Evolutionary conservation across 2,797 vertebrate species (phyloP).

Genomic region (Allochrocebus solatus): DNA sequence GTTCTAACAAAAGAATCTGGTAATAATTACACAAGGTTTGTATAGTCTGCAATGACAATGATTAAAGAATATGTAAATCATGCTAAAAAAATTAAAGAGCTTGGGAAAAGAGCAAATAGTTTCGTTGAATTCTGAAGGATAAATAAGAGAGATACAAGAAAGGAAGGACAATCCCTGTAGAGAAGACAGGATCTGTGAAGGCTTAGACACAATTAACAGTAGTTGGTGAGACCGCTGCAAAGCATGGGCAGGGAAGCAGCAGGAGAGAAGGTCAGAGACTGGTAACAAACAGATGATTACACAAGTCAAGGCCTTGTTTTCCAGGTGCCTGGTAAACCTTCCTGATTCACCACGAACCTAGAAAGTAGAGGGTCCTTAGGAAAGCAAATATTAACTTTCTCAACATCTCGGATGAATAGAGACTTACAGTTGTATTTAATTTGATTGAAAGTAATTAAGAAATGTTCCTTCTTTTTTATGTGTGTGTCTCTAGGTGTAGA

Average conservation of each 20-base stretch:
- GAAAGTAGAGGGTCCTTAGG: not conserved
- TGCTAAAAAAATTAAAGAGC: not conserved
- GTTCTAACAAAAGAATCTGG: not conserved
- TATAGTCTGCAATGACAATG: not conserved
- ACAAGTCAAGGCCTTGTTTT: not conserved
- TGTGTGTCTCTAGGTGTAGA: not conserved
- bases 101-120: not conserved
- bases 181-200: not conserved
- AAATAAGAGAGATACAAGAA: not conserved
- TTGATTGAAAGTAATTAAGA: not conserved
- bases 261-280: not conserved
- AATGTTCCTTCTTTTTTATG: not conserved
- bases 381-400: not conserved
- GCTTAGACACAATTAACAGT: not conserved
- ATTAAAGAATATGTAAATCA: not conserved
- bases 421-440: not conserved
- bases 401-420: not conserved
- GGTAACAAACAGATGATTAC: not conserved
- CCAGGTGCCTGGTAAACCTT: not conserved
- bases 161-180: not conserved
- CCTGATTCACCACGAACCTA: not conserved
- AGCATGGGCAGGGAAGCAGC: fast-evolving
- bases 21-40: not conserved
- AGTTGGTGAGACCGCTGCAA: not conserved
- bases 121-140: not conserved